phyloP scores from a whole-genome alignment of 2,888 invertebrate genomes.

The Raillietiella orientalis region DNA sequence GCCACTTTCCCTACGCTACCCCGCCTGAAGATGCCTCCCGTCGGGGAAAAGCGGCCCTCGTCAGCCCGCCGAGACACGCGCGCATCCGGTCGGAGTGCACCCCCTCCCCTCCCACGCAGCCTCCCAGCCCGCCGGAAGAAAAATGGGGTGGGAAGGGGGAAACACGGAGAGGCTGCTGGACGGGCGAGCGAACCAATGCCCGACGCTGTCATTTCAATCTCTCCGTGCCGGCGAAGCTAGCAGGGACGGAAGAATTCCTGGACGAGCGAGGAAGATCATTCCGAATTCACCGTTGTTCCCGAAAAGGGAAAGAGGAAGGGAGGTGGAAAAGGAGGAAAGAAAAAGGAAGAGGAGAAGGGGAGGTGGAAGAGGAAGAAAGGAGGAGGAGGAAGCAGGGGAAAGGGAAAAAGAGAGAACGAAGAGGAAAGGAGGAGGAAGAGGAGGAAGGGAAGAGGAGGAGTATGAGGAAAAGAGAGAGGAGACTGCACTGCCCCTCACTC shows the following conservation, averaged over 20 bases:
- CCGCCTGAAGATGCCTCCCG: too few species aligned
- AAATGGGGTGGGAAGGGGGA: constrained; percentile 3
- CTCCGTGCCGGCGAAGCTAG: too few species aligned
- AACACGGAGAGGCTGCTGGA: background rate
- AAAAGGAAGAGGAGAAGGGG: background rate
- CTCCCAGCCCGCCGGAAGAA: constrained; percentile 37
- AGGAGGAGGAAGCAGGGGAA: background rate
- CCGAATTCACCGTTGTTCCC: background rate
- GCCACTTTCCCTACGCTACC: too few species aligned
- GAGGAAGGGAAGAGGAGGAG: background rate
- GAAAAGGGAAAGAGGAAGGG: constrained; percentile 1
- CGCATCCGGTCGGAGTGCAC: constrained; percentile 48
- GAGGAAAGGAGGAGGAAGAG: background rate
- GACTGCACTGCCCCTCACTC: too few species aligned
- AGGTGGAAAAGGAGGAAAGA: constrained; percentile 1
- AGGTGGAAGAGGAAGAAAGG: background rate
- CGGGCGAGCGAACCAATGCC: background rate
- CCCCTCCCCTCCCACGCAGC: constrained; percentile 38
- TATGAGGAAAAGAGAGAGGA: background rate
- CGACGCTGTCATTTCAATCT: too few species aligned
- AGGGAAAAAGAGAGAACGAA: background rate
- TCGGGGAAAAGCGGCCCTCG: too few species aligned
- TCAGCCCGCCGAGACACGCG: too few species aligned
- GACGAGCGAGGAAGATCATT: too few species aligned
- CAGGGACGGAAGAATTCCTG: constrained; percentile 4